Evolutionary conservation across 2,797 vertebrate genomes (phyloP), one percentile per base, ranked within the genome.

Genomic region (Cossypha polioptera): DNA sequence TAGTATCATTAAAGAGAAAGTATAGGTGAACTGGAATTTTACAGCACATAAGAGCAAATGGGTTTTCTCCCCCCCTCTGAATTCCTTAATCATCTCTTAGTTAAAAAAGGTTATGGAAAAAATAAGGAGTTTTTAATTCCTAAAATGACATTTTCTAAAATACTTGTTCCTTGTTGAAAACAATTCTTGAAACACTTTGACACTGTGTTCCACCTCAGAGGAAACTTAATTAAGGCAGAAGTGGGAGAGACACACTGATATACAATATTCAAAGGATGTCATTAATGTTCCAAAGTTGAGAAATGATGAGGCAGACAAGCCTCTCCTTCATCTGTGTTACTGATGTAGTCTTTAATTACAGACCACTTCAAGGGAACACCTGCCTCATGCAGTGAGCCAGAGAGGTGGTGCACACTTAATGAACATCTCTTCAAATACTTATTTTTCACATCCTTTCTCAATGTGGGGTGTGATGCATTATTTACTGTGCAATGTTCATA

Each of bases 281-380:
- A 92, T 91, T 91, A 82, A 69, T 47, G 58, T 66, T 81, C 73
- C 45, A 26, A 75, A 86, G 78, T 47, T 0, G 3, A 82, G 40
- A 93, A 86, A 89, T 13, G 61, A 75, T 36, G 67, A 91, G 77
- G 87, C 72, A 86, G 86, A 36, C 84, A 87, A 85, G 84, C 29
- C 47, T 87, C 78, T 85, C 73, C 89, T 95, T 91, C 85, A 89
- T 91, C 92, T 79, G 14, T n/a, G 48, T 36, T 69, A 79, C 2
- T 73, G 84, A 82, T 66, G 67, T 40, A 80, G 85, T 71, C 81
- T 65, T 92, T 88, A 94, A 96, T 94, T 94, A 94, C 87, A 90
- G 84, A 83, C 58, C 81, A 88, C 92, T 96, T 94, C 95, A 95
- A 91, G 91, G 45, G 67, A 96, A 91, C 91, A 92, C 86, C 81